Evolutionary conservation across 2,797 vertebrate genomes (phyloP), one percentile per base, ranked within the genome.

Genomic region (Poeciliopsis presidionis): DNA sequence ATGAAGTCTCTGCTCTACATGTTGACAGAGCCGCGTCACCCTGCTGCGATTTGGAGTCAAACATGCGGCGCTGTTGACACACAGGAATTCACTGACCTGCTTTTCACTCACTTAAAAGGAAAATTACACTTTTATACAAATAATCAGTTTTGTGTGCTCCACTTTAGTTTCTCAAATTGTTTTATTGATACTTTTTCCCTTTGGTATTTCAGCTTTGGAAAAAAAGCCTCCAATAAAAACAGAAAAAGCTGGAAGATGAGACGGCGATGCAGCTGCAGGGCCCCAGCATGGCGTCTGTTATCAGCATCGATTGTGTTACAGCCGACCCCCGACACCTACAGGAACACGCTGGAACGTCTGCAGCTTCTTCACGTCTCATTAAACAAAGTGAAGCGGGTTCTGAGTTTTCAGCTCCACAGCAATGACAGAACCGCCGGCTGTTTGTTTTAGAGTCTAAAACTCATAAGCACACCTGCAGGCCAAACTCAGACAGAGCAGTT

Each of bases 321-420:
- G 18, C 36, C 72, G 67, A 59, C 20, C 77, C 65, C 63, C 9
- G 7, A 72, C 78, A 71, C 75, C 71, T 2, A n/a, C 69, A 78
- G 49, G 74, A 73, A 45, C 76, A 16, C 47, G 71, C n/a, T 39
- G 46, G 9, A 76, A 49, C 76, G 22, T 47, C 53, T 30, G 25
- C 51, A 1, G 8, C 9, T 39, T 73, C 85, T 81, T 83, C 90
- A 92, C 79, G 77, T 91, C 88, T 92, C 90, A 93, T 92, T 94
- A 81, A 81, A 86, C 85, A 90, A 80, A 86, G 81, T 84, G 84
- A 83, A 83, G 80, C 72, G 18, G 61, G 74, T 78, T 87, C 85
- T 82, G 85, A 84, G 81, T 89, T 84, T 88, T 55, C 81, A 86
- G 79, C 51, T 11, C 9, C 1, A n/a, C 49, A 43, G 79, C 45